These are phyloP conservation scores for Lithobates sylvaticus DNA, from an alignment of 2,797 vertebrate genomes.

Conservation along the genomic window DNA sequence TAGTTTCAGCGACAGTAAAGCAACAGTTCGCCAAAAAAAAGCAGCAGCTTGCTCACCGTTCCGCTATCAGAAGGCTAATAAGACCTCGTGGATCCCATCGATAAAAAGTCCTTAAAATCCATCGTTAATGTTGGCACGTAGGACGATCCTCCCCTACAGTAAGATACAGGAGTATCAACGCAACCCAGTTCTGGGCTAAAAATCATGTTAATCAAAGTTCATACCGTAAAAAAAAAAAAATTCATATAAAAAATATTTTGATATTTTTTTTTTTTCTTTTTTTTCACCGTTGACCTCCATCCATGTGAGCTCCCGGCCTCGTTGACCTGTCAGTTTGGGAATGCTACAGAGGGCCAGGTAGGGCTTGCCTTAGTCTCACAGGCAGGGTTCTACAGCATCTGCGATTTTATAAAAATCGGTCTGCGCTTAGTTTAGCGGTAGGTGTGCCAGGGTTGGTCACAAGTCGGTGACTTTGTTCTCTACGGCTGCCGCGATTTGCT, in stretches of 20 bases:
- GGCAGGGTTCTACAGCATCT: not conserved
- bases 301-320: not conserved
- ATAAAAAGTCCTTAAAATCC: slow-evolving; percentile 19
- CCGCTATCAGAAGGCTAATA: slow-evolving; percentile 37
- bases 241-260: slow-evolving; percentile 71
- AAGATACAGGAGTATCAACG: slow-evolving; percentile 15
- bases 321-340: not conserved
- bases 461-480: slow-evolving; percentile 99
- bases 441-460: slow-evolving; percentile 74
- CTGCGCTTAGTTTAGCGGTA: not conserved
- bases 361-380: slow-evolving; percentile 14
- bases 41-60: slow-evolving; percentile 10
- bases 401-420: slow-evolving; percentile 59
- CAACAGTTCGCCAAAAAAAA: no score
- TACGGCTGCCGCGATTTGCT: slow-evolving; percentile 96
- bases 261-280: slow-evolving; percentile 58
- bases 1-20: not conserved
- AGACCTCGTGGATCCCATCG: rapidly evolving
- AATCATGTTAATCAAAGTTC: slow-evolving; percentile 47
- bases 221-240: slow-evolving; percentile 49
- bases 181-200: slow-evolving; percentile 53
- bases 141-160: slow-evolving; percentile 30
- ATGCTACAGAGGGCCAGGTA: not conserved
- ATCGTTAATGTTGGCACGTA: slow-evolving; percentile 68
- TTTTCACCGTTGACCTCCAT: slow-evolving; percentile 47